Percentiles rank a stretch among this genome's conserved stretches.
These are phyloP conservation scores for Platalea minor DNA, from an alignment of 2,797 vertebrate genomes.

Conservation along the genomic window DNA sequence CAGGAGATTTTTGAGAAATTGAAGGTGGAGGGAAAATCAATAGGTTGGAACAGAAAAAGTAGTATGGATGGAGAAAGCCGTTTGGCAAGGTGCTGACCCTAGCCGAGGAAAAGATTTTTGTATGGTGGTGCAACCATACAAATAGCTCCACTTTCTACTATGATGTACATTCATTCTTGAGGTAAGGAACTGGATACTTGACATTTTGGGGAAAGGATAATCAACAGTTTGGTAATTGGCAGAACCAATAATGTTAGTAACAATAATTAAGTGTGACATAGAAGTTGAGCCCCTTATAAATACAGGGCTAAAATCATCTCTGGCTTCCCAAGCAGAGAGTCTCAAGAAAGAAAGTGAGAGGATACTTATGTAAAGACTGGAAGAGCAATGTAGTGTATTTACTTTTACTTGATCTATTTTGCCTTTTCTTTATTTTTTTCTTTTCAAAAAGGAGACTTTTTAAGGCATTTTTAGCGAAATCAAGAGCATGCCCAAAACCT, in stretches of 20 bases:
- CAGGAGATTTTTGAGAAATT: neutral
- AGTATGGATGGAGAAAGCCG: neutral
- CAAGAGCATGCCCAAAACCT: neutral
- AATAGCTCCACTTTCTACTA: neutral
- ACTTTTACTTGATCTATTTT: neutral
- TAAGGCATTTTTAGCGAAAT: neutral
- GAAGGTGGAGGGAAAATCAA: neutral
- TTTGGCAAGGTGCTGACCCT: neutral
- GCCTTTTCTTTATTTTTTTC: neutral
- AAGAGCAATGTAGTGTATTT: neutral
- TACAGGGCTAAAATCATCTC: neutral
- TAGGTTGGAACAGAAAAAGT: neutral
- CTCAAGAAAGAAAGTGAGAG: neutral
- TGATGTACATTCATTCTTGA: neutral
- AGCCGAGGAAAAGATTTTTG: neutral
- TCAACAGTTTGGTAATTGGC: neutral
- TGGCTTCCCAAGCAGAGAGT: neutral
- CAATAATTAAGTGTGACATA: neutral
- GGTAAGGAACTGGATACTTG: neutral
- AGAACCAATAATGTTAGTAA: neutral
- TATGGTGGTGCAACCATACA: neutral
- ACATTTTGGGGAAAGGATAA: neutral
- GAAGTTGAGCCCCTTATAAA: neutral
- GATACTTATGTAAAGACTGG: neutral
- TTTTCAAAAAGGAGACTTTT: neutral